Conservation (phyloP, 2,797 vertebrate species). For the Rhabdophis nuchalis region DNA sequence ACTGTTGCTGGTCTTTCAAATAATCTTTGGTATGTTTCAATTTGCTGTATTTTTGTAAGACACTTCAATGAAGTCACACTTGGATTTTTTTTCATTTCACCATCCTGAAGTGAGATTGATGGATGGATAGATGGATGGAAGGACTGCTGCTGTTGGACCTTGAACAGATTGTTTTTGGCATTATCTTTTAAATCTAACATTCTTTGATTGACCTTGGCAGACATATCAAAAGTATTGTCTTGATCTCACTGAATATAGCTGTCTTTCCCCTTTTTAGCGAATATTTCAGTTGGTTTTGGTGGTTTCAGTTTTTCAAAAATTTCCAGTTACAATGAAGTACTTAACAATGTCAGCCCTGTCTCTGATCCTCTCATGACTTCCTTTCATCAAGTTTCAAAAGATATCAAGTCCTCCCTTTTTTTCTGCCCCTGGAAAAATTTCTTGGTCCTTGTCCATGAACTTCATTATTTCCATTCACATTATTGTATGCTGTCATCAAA, state of each 20-base stretch:
- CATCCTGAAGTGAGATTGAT: constrained; percentile 23
- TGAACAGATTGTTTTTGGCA: background rate
- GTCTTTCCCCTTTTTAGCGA: constrained; percentile 37
- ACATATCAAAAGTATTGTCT: constrained; percentile 32
- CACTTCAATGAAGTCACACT: constrained; percentile 18
- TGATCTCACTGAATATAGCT: constrained; percentile 17
- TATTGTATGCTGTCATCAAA: background rate
- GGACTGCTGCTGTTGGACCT: constrained; percentile 24
- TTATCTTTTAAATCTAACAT: constrained; percentile 16
- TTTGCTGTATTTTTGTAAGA: constrained; percentile 45
- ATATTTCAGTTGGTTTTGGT: constrained; percentile 15
- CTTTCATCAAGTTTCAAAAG: constrained; percentile 7
- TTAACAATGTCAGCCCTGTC: constrained; percentile 27
- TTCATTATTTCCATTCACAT: constrained; percentile 9
- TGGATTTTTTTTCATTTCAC: constrained; percentile 32
- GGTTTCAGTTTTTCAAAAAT: constrained; percentile 23
- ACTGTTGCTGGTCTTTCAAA: constrained; percentile 24
- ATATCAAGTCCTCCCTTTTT: background rate
- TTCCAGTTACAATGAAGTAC: constrained; percentile 23
- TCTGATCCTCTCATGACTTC: constrained; percentile 11
- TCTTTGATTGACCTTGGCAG: constrained; percentile 41
- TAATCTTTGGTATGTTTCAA: constrained; percentile 35
- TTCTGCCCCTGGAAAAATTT: constrained; percentile 25
- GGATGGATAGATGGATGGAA: background rate
- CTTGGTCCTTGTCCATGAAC: constrained; percentile 6